Base-by-base conservation (phyloP, 2,113 vertebrate species). In the Rostratula benghalensis region DNA sequence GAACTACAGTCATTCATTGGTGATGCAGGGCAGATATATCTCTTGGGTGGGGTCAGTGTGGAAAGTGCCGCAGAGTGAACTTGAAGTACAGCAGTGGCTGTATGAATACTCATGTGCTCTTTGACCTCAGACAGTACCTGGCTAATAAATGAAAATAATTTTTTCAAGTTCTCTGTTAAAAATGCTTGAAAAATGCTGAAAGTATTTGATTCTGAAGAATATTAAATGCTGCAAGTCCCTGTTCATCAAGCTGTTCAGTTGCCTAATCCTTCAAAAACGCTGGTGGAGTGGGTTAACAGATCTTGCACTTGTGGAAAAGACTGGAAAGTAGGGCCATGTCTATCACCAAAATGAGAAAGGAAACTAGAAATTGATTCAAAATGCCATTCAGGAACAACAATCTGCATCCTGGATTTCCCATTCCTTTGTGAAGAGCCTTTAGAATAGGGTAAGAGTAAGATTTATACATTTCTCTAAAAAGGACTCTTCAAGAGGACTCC, bases 131-230 rank as follows among this genome's bases (percentile, higher is more conserved):
- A 53, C n/a, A 43, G 31, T n/a, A 37, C 9, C 0, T 13, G 46
- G 41, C 23, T 76, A 50, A 77, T 46, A 74, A 76, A 73, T 73
- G 25, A 74, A 73, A 75, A 75, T 6, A 39, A 4, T 43, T 50
- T 93, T 93, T 59, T 35, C 28, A 43, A 14, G 28, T 63, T 93
- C 91, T 83, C 54, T 33, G 14, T 80, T 77, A 60, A 91, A 94
- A 90, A 73, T 76, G 17, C 61, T 84, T 82, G 30, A 50, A 82
- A 75, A 90, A 51, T 13, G 20, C 14, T 83, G 2, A 6, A 64
- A 77, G 24, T 31, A 4, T 53, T 90, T 83, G 57, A 69, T 92
- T 69, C 56, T 3, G 1, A 85, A 83, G 45, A 50, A 45, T 8
- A 24, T 15, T 16, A 63, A 68, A 43, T 53, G 35, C 31, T 63